Conservation (phyloP, 2,888 invertebrate genomes). For the Mesorhabditis spiculigera region DNA sequence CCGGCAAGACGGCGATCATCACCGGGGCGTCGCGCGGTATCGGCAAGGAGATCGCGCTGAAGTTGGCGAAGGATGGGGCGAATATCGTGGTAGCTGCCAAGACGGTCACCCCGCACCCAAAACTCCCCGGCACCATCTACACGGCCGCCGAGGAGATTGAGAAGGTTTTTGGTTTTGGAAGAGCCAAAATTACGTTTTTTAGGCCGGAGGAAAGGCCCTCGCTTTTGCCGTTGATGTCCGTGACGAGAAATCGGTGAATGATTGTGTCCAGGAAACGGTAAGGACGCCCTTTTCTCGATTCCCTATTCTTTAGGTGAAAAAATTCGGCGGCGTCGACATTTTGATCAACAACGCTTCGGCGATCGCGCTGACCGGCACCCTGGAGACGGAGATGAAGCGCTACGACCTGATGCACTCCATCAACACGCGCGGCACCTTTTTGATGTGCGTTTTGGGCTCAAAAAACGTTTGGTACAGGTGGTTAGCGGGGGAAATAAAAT, state of each 20-base stretch:
- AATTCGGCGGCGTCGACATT: conserved; percentile 75
- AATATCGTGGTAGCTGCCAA: conserved; percentile 87
- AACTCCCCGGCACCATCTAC: conserved; percentile 86
- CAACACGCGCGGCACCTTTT: conserved; percentile 88
- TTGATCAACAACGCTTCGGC: conserved; percentile 91
- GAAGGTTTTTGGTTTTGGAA: conserved; percentile 17
- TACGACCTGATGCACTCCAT: conserved; percentile 93
- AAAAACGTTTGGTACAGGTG: background rate
- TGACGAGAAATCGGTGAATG: conserved; percentile 71
- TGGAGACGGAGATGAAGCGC: conserved; percentile 82
- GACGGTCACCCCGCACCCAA: conserved; percentile 83
- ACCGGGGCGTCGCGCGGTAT: conserved; percentile 37
- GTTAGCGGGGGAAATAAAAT: background rate
- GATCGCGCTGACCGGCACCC: conserved; percentile 69
- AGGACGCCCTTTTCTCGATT: background rate
- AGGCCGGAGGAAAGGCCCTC: conserved; percentile 41
- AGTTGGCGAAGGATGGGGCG: conserved; percentile 73
- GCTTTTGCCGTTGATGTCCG: conserved; percentile 80
- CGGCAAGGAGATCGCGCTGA: conserved; percentile 36
- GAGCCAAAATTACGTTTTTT: background rate
- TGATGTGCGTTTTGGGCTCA: conserved; percentile 70
- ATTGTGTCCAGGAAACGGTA: conserved; percentile 59
- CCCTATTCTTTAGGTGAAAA: conserved; percentile 13
- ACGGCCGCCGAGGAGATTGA: conserved; percentile 82
- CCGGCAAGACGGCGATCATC: conserved; percentile 29